Evolutionary conservation across 2,113 vertebrate genomes (phyloP), one percentile per base, ranked within the genome.

Genomic region (Mesocricetus auratus): DNA sequence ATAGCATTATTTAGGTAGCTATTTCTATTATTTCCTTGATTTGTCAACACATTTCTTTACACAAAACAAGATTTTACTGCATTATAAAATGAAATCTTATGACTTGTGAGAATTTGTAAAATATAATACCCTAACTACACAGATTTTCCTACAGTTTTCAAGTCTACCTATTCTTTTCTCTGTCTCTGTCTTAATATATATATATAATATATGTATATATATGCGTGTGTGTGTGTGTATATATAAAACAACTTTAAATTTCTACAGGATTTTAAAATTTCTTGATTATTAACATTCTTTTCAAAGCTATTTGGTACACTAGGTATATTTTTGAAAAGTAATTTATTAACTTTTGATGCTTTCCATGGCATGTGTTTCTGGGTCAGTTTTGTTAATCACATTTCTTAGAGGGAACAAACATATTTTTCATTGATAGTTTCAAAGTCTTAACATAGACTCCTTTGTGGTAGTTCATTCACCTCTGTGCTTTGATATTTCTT

Each of bases 71-170:
- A 50, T 69, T 89, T 86, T 74, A 31, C 0, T 66, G 2, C 6
- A 60, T 66, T 71, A 82, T 7, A 33, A 83, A 60, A 75, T 33
- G 22, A 83, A 87, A 94, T 83, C 29, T 89, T 86, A 64, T 85
- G 15, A 73, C 39, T 4, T 19, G 85, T 31, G 88, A 69, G 1
- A 77, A 36, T 62, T 85, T 92, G 87, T 66, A 26, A 91, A 92
- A 36, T 92, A 90, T 19, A 93, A 56, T n/a, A 6, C 33, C 90
- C 62, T 5, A 31, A 45, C 74, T 79, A 85, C 9, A 62, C 74
- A 95, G 22, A 81, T n/a, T 90, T 83, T 79, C 22, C 89, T 93
- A 68, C 29, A 93, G 53, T 45, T 94, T 96, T 89, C 10, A 92
- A 74, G 69, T 89, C 7, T 9, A 45, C 60, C 26, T 62, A 42